Base-by-base conservation (phyloP, 2,888 invertebrate genomes). In the Phaedon cochleariae region DNA sequence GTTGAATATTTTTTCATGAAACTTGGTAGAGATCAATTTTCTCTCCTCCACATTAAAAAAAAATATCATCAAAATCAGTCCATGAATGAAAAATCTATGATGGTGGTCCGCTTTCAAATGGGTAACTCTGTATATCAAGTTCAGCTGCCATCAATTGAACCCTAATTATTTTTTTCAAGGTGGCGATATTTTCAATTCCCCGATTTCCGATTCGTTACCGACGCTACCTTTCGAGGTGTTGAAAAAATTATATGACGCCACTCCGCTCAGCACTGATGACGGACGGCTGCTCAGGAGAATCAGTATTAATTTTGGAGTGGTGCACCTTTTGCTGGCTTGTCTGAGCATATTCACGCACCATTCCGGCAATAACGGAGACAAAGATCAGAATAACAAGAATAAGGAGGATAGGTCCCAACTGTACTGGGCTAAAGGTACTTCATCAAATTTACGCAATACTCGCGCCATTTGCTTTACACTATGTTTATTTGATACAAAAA, bases 361-460 rank as follows among this genome's bases (percentile, higher is more conserved):
- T 78, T 87, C 89, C 0, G 89, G 89, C 62, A 84, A 85, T 55
- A 78, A 60, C 48, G 71, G 70, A 3, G 78, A 73, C 62, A 83
- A 79, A 65, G 82, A 80, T 64, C 81, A 79, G 64, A 79, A 80
- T 64, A 66, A 60, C 20, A 80, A 76, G 61, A 71, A 37, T 10
- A 82, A 82, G 63, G 83, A 83, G 52, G 82, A 83, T 26, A 70
- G 22, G 90, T 92, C 75, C 90, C 93, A 93, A 78, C 85, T 92
- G 72, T 95, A 96, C 84, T 97, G 96, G 96, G 97, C 96, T 0
- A 97, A 97, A 82, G 97, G 97, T 79, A 70, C 54, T 71, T 72
- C 69, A 58, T n/a, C 21, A 10, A 21, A 10, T 22, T 58, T n/a
- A n/a, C n/a, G n/a, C n/a, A n/a, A n/a, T n/a, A n/a, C n/a, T n/a